Conservation (phyloP, 2,113 vertebrate species). For the mouse (Mus musculus) region DNA sequence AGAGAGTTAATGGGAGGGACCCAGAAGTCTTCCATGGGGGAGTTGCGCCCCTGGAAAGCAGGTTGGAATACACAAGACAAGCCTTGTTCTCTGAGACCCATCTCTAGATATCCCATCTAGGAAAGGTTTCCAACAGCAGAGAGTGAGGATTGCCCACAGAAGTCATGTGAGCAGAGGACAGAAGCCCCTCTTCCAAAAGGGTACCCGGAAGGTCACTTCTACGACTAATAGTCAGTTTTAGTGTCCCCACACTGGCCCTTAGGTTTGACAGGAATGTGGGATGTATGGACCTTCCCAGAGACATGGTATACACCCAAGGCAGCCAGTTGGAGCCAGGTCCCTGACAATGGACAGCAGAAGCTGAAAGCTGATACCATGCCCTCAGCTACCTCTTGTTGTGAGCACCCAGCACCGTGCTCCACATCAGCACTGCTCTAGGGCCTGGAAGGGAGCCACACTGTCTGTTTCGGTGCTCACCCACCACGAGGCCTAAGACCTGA, state of each 20-base stretch:
- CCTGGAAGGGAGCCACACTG: background rate
- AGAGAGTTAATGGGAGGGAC: too few species aligned
- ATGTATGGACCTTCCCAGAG: background rate
- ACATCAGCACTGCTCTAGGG: background rate
- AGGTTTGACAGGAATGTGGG: background rate
- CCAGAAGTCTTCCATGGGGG: background rate
- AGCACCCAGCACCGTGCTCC: background rate
- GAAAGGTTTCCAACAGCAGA: background rate
- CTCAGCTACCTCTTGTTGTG: background rate
- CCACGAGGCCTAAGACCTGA: background rate
- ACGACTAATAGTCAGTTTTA: background rate
- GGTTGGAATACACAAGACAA: accelerated
- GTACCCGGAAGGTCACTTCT: background rate
- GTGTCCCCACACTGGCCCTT: background rate
- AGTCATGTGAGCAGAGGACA: background rate
- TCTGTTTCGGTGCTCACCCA: background rate
- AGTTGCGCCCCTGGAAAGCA: background rate
- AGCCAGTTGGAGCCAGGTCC: background rate
- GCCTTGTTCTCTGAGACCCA: background rate
- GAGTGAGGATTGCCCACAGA: background rate
- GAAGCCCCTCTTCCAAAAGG: background rate
- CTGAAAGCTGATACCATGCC: background rate
- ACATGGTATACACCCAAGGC: background rate
- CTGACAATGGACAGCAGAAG: background rate
- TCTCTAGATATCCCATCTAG: background rate